These are phyloP conservation scores for Anastrepha ludens DNA, from an alignment of 1,140 invertebrate genomes.

Conservation along the genomic window DNA sequence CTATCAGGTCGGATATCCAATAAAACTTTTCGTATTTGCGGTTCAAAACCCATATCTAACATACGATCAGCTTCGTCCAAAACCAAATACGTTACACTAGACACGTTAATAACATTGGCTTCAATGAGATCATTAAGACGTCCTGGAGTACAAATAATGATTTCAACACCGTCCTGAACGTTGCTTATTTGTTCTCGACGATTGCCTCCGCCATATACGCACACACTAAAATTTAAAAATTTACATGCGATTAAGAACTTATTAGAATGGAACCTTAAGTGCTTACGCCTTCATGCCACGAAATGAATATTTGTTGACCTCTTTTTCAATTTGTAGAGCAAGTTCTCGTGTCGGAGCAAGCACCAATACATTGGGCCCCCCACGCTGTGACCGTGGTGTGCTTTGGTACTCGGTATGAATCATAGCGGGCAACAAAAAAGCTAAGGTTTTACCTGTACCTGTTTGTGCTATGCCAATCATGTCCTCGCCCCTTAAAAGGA, in stretches of 20 bases:
- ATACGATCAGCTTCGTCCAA: conserved; percentile 94
- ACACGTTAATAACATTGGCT: conserved; percentile 81
- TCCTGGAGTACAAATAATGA: conserved; percentile 93
- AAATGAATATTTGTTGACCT: conserved; percentile 91
- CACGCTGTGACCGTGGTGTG: conserved; percentile 79
- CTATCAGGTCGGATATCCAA: conserved; percentile 86
- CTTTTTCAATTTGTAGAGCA: conserved; percentile 92
- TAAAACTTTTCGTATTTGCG: conserved; percentile 88
- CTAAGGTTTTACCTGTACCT: conserved; percentile 92
- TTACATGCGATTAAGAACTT: not conserved
- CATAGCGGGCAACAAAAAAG: conserved; percentile 92
- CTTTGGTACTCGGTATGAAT: conserved; percentile 91
- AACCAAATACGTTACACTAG: conserved; percentile 89
- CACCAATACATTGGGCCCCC: conserved; percentile 89
- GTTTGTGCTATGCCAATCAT: conserved; percentile 96
- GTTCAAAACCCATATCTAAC: conserved; percentile 89
- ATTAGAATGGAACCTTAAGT: not conserved
- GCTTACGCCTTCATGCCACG: conserved; percentile 86
- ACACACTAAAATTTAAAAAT: conserved; percentile 77
- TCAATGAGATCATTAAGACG: conserved; percentile 87
- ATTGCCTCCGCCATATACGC: conserved; percentile 90
- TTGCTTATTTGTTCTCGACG: conserved; percentile 84
- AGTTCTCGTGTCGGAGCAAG: conserved; percentile 93
- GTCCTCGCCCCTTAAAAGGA: conserved; percentile 88
- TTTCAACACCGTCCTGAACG: conserved; percentile 85